A percentile compares a stretch with the other conserved stretches of the same genome.
These are phyloP conservation scores for Dolichotis patagonum DNA, from an alignment of 2,113 vertebrate species.

Conservation along the genomic window DNA sequence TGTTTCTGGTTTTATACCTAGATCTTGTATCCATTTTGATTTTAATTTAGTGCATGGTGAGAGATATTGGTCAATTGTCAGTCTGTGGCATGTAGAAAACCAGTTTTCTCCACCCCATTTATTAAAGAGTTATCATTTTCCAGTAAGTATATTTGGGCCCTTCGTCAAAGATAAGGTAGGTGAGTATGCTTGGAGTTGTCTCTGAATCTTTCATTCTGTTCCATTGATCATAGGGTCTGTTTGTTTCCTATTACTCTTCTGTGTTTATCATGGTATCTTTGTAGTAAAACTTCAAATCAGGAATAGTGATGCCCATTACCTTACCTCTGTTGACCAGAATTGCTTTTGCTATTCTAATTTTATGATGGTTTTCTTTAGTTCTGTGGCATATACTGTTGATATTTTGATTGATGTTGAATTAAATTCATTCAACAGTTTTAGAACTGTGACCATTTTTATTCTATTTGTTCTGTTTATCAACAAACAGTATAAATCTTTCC, in stretches of 20 bases:
- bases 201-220: not conserved
- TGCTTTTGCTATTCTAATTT: not conserved
- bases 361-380: not conserved
- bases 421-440: not conserved
- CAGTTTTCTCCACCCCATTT: not conserved
- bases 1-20: not conserved
- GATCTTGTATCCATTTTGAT: not conserved
- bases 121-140: not conserved
- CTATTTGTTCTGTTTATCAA: not conserved
- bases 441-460: not conserved
- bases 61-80: no score
- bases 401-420: not conserved
- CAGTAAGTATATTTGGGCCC: not conserved
- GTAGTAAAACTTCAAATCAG: not conserved
- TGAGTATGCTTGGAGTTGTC: not conserved
- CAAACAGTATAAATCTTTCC: not conserved
- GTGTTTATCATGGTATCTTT: not conserved
- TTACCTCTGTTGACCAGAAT: not conserved
- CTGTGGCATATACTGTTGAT: not conserved
- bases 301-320: not conserved
- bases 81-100: not conserved
- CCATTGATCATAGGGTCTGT: not conserved
- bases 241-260: not conserved
- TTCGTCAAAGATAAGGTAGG: not conserved
- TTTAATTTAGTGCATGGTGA: not conserved